phyloP scores from a whole-genome alignment of 1,140 invertebrate species.

The Protaetia brevitarsis region DNA sequence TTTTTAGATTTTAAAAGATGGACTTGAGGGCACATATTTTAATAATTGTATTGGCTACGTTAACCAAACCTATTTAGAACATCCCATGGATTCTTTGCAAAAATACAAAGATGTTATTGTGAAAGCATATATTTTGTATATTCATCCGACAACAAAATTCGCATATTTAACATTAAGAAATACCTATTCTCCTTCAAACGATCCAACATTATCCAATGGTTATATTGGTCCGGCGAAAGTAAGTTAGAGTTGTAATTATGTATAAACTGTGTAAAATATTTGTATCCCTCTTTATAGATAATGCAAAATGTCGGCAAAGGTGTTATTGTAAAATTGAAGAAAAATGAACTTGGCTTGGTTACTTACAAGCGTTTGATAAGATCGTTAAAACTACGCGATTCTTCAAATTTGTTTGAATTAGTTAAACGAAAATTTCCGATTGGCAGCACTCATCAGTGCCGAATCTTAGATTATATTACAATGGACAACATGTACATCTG shows the following conservation, averaged over 20 bases:
- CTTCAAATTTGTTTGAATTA: slow-evolving; percentile 44
- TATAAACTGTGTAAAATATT: neutral
- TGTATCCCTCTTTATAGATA: neutral
- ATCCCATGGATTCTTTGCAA: slow-evolving; percentile 37
- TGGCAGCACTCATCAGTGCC: slow-evolving; percentile 55
- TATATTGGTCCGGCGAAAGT: slow-evolving; percentile 52
- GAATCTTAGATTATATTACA: slow-evolving; percentile 56
- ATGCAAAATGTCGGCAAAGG: neutral
- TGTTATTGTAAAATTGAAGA: slow-evolving; percentile 31
- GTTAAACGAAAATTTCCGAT: slow-evolving; percentile 50
- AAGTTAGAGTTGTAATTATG: neutral
- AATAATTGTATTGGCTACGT: slow-evolving; percentile 54
- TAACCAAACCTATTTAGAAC: slow-evolving; percentile 53
- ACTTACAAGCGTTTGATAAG: slow-evolving; percentile 46
- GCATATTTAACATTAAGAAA: slow-evolving; percentile 55
- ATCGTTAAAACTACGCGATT: slow-evolving; percentile 24
- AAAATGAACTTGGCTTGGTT: slow-evolving; percentile 56
- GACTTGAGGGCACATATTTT: slow-evolving; percentile 58
- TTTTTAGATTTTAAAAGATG: slow-evolving; percentile 53
- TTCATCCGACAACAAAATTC: slow-evolving; percentile 65
- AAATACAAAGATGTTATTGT: slow-evolving; percentile 50
- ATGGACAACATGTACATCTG: slow-evolving; percentile 60
- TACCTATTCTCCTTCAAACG: slow-evolving; percentile 38
- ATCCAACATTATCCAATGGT: slow-evolving; percentile 44
- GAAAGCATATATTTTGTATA: slow-evolving; percentile 61